Conservation (phyloP, 2,797 vertebrate species). For the Phrynocephalus forsythii region DNA sequence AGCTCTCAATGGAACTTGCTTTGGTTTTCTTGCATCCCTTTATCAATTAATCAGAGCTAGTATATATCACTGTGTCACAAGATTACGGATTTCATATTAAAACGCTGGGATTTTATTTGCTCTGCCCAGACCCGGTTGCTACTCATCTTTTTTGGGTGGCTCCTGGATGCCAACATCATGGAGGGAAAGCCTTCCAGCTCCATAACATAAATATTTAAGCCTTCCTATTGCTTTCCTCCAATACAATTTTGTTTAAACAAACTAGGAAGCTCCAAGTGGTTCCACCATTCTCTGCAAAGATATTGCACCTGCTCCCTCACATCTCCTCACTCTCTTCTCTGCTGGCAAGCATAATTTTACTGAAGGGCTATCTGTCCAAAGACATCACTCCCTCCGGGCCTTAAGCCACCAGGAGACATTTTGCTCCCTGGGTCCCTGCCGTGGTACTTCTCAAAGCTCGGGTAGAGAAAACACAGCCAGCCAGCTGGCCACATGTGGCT, state of each 20-base stretch:
- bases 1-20: neutral
- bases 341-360: no score
- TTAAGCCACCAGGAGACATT: neutral
- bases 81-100: neutral
- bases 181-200: neutral
- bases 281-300: neutral
- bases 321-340: no score
- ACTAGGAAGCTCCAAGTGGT: neutral
- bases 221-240: neutral
- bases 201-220: no score
- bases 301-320: no score
- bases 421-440: no score
- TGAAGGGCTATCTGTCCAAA: no score
- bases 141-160: neutral
- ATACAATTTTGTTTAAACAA: neutral
- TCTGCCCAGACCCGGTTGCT: neutral
- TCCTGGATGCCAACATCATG: neutral
- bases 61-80: no score
- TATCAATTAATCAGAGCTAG: neutral
- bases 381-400: no score
- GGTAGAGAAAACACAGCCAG: neutral
- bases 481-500: neutral
- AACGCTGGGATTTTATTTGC: neutral
- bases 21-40: neutral
- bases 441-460: neutral